Evolutionary conservation across 2,888 invertebrate species (phyloP).

Genomic region (Drosophila rubida): DNA sequence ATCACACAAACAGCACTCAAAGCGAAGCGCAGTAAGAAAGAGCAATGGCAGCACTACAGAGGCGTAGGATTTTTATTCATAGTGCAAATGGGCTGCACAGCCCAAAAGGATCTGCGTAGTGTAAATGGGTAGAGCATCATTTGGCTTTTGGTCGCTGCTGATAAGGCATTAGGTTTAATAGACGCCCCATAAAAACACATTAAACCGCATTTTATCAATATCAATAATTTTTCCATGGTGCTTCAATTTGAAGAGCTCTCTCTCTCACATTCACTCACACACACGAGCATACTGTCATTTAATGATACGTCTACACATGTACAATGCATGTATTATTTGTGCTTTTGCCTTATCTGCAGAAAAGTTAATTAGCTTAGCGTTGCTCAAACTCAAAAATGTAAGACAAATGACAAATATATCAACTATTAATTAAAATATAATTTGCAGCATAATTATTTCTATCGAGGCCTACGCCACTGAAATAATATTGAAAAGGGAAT

Average conservation of each 20-base stretch:
- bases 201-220: conserved; percentile 65
- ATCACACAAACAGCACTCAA: conserved; percentile 30
- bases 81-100: neutral
- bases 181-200: conserved; percentile 58
- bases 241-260: conserved; percentile 28
- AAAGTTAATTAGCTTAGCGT: conserved; percentile 49
- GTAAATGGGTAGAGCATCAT: neutral
- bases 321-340: conserved; percentile 15
- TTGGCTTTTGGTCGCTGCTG: conserved; percentile 20
- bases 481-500: conserved; percentile 48
- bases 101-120: conserved; percentile 18
- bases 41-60: conserved; percentile 65
- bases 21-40: conserved; percentile 50
- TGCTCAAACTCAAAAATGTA: conserved; percentile 20
- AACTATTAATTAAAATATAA: neutral
- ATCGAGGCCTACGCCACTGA: conserved; percentile 46
- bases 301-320: conserved; percentile 16
- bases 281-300: conserved; percentile 14
- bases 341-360: conserved; percentile 50
- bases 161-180: conserved; percentile 54
- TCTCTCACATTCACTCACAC: conserved; percentile 9
- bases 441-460: neutral
- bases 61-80: conserved; percentile 36
- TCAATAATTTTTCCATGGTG: conserved; percentile 36
- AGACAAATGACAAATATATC: conserved; percentile 15